Evolutionary conservation across 1,140 invertebrate species (phyloP).

Genomic region (Macrobrachium nipponense): DNA sequence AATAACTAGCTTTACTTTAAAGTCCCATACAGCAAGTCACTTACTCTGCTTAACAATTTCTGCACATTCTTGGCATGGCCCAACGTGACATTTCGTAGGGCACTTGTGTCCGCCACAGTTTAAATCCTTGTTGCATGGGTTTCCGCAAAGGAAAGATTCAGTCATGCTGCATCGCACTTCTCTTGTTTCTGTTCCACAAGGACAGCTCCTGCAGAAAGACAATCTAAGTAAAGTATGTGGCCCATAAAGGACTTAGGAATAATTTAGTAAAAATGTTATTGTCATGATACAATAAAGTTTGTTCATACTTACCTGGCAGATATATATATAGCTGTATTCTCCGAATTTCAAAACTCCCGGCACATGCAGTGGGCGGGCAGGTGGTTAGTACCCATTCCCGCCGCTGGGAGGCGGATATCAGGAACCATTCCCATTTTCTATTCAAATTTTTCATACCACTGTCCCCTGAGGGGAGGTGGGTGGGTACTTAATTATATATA

Average conservation of each 20-base stretch:
- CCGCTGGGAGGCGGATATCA: no score
- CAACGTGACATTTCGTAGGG: constrained; percentile 78
- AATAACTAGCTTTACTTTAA: no score
- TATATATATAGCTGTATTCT: no score
- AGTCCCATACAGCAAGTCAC: neutral
- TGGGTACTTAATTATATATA: no score
- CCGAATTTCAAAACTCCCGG: no score
- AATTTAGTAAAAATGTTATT: neutral
- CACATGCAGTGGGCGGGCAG: no score
- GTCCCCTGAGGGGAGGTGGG: no score
- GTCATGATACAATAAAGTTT: constrained; percentile 11
- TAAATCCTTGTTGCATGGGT: constrained; percentile 78
- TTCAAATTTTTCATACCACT: no score
- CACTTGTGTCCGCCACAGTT: constrained; percentile 84
- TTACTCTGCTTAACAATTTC: constrained; percentile 73
- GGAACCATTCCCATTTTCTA: no score
- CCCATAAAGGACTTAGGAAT: neutral
- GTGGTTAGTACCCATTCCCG: no score
- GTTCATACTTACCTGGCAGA: no score
- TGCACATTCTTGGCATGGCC: constrained; percentile 73
- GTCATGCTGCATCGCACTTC: constrained; percentile 80
- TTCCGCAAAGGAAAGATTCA: constrained; percentile 78
- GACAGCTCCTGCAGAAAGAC: constrained; percentile 73
- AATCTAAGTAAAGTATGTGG: neutral
- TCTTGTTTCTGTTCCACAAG: constrained; percentile 78